These are phyloP conservation scores for Typhlichthys eigenmanni DNA, from an alignment of 2,797 vertebrate species.

Conservation along the genomic window DNA sequence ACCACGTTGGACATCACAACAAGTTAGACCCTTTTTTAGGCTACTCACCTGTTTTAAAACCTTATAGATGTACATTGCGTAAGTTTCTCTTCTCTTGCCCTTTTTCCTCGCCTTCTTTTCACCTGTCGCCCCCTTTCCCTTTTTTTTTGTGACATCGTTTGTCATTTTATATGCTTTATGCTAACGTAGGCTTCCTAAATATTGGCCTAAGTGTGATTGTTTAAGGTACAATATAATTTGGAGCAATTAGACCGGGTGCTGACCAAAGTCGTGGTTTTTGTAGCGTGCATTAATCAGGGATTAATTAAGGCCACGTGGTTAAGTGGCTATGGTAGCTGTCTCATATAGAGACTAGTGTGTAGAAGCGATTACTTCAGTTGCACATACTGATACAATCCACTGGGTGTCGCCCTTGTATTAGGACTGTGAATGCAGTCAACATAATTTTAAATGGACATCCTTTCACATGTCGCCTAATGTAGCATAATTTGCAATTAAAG, in stretches of 20 bases:
- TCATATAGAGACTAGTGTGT: background rate
- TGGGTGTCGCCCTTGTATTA: slow-evolving; percentile 53
- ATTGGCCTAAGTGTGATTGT: background rate
- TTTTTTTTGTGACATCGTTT: slow-evolving; percentile 67
- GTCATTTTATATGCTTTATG: slow-evolving; percentile 59
- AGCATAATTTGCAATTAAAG: too few species aligned
- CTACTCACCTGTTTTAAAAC: slow-evolving; percentile 82
- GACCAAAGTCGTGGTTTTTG: slow-evolving; percentile 3
- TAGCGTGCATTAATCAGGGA: slow-evolving; percentile 35
- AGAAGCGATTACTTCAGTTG: slow-evolving; percentile 4
- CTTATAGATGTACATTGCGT: slow-evolving; percentile 84
- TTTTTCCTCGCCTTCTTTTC: slow-evolving; percentile 71
- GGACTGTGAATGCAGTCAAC: background rate
- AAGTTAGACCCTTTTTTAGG: too few species aligned
- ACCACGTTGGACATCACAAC: background rate
- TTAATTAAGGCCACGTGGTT: slow-evolving; percentile 50
- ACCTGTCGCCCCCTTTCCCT: slow-evolving; percentile 41
- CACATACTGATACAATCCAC: slow-evolving; percentile 29
- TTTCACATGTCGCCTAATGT: too few species aligned
- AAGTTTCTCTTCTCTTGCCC: slow-evolving; percentile 76
- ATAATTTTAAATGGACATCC: too few species aligned
- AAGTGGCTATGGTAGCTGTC: background rate
- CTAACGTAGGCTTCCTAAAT: too few species aligned
- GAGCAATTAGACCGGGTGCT: background rate
- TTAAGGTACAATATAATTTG: background rate